A percentile compares a stretch with the other conserved stretches of the same genome.
Evolutionary conservation across 2,888 invertebrate species (phyloP).

Genomic region (Magallana nippona): DNA sequence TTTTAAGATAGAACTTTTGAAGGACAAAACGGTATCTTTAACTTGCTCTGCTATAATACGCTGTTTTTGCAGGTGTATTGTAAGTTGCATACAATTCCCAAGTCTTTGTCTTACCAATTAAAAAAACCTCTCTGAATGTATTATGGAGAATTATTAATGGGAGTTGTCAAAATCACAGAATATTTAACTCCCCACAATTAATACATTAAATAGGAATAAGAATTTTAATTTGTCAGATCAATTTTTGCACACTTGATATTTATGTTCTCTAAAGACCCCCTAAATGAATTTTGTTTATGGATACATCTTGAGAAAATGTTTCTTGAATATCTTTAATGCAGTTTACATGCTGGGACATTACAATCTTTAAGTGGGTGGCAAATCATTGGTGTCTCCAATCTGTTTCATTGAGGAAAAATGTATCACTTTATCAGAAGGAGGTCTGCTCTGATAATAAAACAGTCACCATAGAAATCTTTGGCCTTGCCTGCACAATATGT

Average conservation of each 20-base stretch:
- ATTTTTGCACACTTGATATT: too few relatives aligned
- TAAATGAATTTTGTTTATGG: too few relatives aligned
- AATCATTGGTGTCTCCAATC: not conserved
- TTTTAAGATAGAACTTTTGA: not conserved
- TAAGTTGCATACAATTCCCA: too few relatives aligned
- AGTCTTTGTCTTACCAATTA: too few relatives aligned
- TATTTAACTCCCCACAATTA: too few relatives aligned
- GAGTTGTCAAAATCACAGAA: too few relatives aligned
- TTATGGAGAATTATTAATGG: too few relatives aligned
- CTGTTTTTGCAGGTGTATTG: too few relatives aligned
- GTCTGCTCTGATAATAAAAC: not conserved
- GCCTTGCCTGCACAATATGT: constrained; percentile 22
- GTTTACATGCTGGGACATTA: not conserved
- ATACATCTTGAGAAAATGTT: not conserved
- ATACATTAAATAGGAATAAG: too few relatives aligned
- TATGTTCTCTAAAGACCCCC: too few relatives aligned
- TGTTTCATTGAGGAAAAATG: not conserved
- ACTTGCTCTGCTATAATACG: not conserved
- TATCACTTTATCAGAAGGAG: constrained; percentile 2
- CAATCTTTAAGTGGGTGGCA: not conserved
- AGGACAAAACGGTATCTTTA: not conserved
- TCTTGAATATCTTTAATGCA: not conserved
- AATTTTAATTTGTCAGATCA: too few relatives aligned
- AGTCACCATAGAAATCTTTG: constrained; percentile 29
- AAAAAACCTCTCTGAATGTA: too few relatives aligned